Conservation (phyloP, 1,140 invertebrate genomes). For the Drosophila pseudoobscura region DNA sequence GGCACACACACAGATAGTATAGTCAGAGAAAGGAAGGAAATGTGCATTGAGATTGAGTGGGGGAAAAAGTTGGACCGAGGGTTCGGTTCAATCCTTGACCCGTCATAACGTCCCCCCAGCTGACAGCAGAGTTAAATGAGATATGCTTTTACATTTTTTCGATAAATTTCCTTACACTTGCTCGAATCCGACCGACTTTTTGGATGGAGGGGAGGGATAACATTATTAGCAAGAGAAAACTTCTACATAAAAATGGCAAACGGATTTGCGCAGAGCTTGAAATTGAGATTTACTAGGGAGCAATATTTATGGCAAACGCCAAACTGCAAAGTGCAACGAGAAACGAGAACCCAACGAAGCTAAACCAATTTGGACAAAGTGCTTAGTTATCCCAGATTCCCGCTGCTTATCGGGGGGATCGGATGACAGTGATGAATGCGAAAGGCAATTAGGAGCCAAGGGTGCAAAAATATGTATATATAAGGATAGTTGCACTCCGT, state of each 20-base stretch:
- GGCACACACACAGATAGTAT: not conserved
- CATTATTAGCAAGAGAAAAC: conserved; percentile 67
- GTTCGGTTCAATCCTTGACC: conserved; percentile 73
- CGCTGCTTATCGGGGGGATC: conserved; percentile 21
- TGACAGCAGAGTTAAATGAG: conserved; percentile 76
- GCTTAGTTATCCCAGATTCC: conserved; percentile 30
- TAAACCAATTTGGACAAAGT: conserved; percentile 38
- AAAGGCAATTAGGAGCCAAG: conserved; percentile 23
- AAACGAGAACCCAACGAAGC: not conserved
- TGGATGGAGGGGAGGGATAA: conserved; percentile 33
- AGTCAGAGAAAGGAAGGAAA: conserved; percentile 18
- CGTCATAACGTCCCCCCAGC: conserved; percentile 62
- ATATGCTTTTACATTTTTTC: conserved; percentile 81
- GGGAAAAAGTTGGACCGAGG: conserved; percentile 49
- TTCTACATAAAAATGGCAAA: conserved; percentile 73
- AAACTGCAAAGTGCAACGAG: conserved; percentile 13
- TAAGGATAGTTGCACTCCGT: conserved; percentile 1
- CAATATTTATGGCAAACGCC: conserved; percentile 63
- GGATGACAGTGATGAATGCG: conserved; percentile 39
- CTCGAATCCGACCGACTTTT: not conserved
- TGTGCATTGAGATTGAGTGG: conserved; percentile 44
- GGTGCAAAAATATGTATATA: conserved; percentile 4
- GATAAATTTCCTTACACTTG: conserved; percentile 66
- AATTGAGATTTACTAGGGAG: conserved; percentile 71
- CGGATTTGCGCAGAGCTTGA: conserved; percentile 75